Evolutionary conservation across 2,888 invertebrate genomes (phyloP), one percentile per base, ranked within the genome.

Genomic region (Phytoseiulus persimilis): DNA sequence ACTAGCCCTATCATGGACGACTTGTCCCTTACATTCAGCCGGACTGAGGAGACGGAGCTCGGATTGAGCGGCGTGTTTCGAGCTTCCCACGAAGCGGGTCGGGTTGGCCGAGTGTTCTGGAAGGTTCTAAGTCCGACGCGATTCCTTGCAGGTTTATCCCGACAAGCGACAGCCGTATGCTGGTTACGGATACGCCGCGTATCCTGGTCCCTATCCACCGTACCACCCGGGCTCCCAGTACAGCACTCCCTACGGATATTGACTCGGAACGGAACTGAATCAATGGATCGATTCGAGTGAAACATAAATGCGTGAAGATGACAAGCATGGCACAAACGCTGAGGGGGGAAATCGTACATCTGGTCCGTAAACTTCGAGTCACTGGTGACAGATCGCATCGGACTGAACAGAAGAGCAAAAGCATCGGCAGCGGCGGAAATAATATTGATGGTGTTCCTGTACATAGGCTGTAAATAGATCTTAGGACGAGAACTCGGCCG

Each of bases 181-280:
- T 6, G 91, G 91, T 2, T 91, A 91, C 23, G 91, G 91, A 2
- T 96, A 96, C 92, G 96, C 96, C 93, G 95, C 96, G 90, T 97
- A 97, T 93, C 95, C 96, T 90, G 96, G 96, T 65, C 96, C 96
- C 92, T 97, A 97, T 87, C 87, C 87, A 87, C 32, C 87, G 2
- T 91, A 91, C 93, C 96, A 96, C 93, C 91, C 91, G 84, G 96
- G 96, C 92, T 96, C 97, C 90, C 97, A 97, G 92, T 97, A 97
- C 83, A 91, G 91, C 93, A 96, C 96, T 90, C 97, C 96, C 90
- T 97, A 97, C 94, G 97, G 97, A 94, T 97, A 97, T 94, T 97
- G 91, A 91, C 5, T 65, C 14, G 5, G 11, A 83, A 65, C 65
- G 28, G 65, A 65, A 1, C 28, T 28, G 65, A 65, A 65, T 65